Conservation (phyloP, 2,113 vertebrate species). For the Plecotus auritus region DNA sequence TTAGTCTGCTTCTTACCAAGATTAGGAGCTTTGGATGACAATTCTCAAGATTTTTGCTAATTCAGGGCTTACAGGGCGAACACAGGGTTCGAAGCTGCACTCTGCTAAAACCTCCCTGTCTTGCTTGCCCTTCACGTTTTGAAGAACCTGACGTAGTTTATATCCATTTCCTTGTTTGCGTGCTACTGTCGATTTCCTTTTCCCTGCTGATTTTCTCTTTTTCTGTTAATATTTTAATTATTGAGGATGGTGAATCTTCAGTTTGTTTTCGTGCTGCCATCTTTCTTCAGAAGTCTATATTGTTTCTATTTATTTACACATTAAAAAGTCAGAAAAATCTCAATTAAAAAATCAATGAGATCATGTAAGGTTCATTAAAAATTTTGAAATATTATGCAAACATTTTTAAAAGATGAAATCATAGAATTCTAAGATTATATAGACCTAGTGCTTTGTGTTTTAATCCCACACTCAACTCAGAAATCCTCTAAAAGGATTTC, state of each 20-base stretch:
- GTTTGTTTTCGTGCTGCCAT: background rate
- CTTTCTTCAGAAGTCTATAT: background rate
- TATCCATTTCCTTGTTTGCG: background rate
- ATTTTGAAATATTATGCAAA: background rate
- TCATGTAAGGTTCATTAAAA: background rate
- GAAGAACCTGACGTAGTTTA: accelerated
- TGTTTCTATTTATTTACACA: background rate
- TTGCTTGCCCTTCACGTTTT: background rate
- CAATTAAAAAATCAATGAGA: background rate
- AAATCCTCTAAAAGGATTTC: background rate
- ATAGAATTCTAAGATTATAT: background rate
- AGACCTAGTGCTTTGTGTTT: background rate
- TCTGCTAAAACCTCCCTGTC: background rate
- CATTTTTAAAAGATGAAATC: background rate
- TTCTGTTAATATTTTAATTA: background rate
- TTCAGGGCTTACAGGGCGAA: background rate
- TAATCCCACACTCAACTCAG: background rate
- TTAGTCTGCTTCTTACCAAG: background rate
- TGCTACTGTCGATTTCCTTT: background rate
- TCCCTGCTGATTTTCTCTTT: background rate
- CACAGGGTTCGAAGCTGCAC: background rate
- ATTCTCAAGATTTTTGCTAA: background rate
- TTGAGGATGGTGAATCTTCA: background rate
- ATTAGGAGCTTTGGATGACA: background rate
- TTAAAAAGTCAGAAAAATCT: background rate